Evolutionary conservation across 2,888 invertebrate species (phyloP), one percentile per base, ranked within the genome.

Genomic region (Sphinx pinastri): DNA sequence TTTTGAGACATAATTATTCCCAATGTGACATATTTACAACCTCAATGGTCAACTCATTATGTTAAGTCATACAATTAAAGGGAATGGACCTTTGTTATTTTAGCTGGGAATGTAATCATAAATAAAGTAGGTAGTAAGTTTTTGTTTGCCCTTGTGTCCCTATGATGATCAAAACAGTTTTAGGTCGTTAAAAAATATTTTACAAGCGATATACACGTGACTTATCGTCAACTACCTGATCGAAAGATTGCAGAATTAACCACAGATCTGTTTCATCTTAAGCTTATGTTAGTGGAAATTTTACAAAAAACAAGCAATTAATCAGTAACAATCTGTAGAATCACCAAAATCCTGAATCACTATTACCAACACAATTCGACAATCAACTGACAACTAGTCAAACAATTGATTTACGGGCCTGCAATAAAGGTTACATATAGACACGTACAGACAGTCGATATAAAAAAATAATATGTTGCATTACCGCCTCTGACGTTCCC

Each of bases 381-480:
- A 38, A 1, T 38, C 1, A 54, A 54, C 16, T 16, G 8, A 2
- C 54, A n/a, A 16, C 54, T 54, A 54, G 6, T 16, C 8, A 54
- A 6, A 54, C 16, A 54, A 54, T 16, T 54, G 54, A 54, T 16
- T 54, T 54, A 54, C 16, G n/a, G n/a, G n/a, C 16, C 8, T n/a
- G 16, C 54, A 16, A 16, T 7, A 54, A 54, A 54, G 54, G 54
- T 16, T 8, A 54, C 54, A 54, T 16, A 4, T n/a, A 52, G 14
- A 14, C 54, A 55, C 38, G 38, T 16, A 68, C 45, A 52, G 6
- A 25, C 25, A 19, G n/a, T 12, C 16, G 19, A 51, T 38, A 52
- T 45, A 19, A 52, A 79, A 77, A 81, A 83, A 80, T 81, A 80
- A 81, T 80, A 77, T 73, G 77, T 73, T 71, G 80, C 80, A 81